Evolutionary conservation across 2,888 invertebrate genomes (phyloP).

Genomic region (Pseudanteris insignis): DNA sequence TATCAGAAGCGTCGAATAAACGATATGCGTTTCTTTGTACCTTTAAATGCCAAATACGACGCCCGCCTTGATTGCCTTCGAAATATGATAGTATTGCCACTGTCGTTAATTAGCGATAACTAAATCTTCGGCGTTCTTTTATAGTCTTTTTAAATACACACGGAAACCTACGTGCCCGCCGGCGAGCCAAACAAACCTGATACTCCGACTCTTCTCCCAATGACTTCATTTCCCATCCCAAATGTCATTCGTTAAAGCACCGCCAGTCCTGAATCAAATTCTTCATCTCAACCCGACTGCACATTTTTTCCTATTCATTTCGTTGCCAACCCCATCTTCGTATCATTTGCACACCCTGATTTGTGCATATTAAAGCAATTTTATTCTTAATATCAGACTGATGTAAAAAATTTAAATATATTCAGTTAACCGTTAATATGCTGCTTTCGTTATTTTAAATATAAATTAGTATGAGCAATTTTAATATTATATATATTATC

Average conservation of each 20-base stretch:
- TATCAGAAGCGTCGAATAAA: conserved; percentile 35
- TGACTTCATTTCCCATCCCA: no score
- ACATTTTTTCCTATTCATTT: no score
- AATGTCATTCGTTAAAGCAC: no score
- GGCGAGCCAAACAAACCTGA: not conserved
- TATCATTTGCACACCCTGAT: no score
- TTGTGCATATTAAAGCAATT: no score
- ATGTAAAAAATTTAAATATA: no score
- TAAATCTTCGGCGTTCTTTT: conserved; percentile 17
- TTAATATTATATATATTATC: conserved; percentile 35
- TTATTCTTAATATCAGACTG: no score
- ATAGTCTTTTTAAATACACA: conserved; percentile 5
- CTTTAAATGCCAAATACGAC: conserved; percentile 32
- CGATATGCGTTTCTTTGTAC: conserved; percentile 34
- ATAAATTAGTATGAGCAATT: conserved; percentile 15
- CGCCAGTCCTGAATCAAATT: no score
- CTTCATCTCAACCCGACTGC: no score
- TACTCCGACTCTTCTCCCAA: no score
- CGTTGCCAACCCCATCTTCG: no score
- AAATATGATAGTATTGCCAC: conserved; percentile 40
- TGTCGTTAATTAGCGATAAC: conserved; percentile 42
- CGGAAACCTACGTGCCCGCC: not conserved
- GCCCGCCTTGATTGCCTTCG: conserved; percentile 37
- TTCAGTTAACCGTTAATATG: conserved; percentile 36
- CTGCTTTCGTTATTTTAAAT: conserved; percentile 24